These are phyloP conservation scores for Pantherophis alleghaniensis DNA, from an alignment of 2,797 vertebrate genomes.

Conservation along the genomic window DNA sequence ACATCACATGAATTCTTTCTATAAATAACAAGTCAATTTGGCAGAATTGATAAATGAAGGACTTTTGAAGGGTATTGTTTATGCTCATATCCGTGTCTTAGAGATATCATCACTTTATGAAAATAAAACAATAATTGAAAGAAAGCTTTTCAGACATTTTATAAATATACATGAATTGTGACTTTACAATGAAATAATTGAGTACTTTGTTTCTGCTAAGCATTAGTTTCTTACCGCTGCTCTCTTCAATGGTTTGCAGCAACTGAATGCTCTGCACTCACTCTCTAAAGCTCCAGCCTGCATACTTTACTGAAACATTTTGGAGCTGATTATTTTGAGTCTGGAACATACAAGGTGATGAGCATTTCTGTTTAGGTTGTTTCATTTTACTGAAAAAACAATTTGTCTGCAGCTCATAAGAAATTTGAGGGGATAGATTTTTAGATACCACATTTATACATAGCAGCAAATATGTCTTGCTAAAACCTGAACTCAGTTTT, in stretches of 20 bases:
- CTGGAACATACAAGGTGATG: not conserved
- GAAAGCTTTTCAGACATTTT: not conserved
- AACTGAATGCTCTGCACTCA: not conserved
- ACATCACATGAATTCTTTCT: slow-evolving; percentile 1
- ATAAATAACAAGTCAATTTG: slow-evolving; percentile 10
- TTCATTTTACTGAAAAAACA: not conserved
- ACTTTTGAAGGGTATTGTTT: not conserved
- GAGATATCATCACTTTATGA: not conserved
- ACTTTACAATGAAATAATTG: not conserved
- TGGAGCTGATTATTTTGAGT: not conserved
- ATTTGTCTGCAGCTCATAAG: not conserved
- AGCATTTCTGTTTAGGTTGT: not conserved
- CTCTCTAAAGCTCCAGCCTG: not conserved
- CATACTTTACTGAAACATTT: not conserved
- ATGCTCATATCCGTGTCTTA: not conserved
- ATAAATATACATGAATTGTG: not conserved
- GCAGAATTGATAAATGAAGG: not conserved
- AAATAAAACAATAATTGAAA: not conserved
- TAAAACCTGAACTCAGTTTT: slow-evolving; percentile 16
- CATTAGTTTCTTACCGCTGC: not conserved
- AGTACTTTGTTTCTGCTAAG: not conserved
- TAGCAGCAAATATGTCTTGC: not conserved
- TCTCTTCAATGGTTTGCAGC: not conserved
- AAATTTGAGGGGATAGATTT: not conserved
- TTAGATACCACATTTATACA: not conserved